Evolutionary conservation across 2,113 vertebrate genomes (phyloP), one percentile per base, ranked within the genome.

Genomic region (Bathybates hornii): DNA sequence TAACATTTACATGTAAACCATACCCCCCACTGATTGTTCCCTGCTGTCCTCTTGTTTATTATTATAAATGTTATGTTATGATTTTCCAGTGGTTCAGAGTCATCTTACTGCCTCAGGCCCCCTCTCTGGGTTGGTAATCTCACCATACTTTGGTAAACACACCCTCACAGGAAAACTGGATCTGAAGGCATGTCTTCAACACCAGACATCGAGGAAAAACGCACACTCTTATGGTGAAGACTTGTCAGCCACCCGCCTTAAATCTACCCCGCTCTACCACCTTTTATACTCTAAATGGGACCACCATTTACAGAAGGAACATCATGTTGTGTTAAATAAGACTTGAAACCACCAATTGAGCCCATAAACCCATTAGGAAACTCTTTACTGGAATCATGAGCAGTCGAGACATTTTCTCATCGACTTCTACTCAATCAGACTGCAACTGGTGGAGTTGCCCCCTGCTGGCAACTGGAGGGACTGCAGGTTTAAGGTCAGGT

Each of bases 221-320:
- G 1, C 14, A 5, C 24, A 10, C 41, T 76, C 38, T 29, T 29
- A 76, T 17, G 9, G 24, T 29, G 16, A 48, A 76, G 43, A 29
- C 24, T 48, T 50, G 14, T 76, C 43, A 48, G 14, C 43, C 24
- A 1, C 38, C 38, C 0, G 1, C 4, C 16, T 0, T 78, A 78
- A 78, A 48, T 19, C 14, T 50, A 32, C 43, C 16, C 6, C 3
- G 1, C 24, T 76, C 24, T 29, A 29, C 43, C 68, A 76, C 14
- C 1, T 19, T 7, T 32, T 78, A 48, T 78, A 11, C 71, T 50
- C 16, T n/a, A 6, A 78, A 32, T 50, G 71, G 27, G 16, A 32
- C 27, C 45, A 50, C 0, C 45, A 32, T 78, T 78, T 50, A 50
- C 4, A 19, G 9, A 50, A n/a, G 17, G 14, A 78, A 8, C 16